Conservation (phyloP, 2,113 vertebrate genomes). For the Scomber colias region DNA sequence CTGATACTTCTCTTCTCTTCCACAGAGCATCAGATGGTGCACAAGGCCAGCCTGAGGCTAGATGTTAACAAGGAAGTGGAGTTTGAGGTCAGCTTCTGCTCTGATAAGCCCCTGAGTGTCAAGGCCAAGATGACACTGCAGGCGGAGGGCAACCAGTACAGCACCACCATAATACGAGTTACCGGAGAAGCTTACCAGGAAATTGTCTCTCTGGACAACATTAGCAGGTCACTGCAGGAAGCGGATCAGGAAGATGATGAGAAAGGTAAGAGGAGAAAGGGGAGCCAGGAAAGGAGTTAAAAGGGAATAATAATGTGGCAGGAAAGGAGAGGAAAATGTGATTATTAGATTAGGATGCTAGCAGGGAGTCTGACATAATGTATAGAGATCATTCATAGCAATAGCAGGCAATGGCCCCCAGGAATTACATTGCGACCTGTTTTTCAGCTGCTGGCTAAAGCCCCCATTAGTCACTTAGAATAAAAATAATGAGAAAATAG, state of each 20-base stretch:
- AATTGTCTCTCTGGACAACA: constrained; percentile 87
- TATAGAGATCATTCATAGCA: too few species aligned
- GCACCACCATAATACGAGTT: constrained; percentile 83
- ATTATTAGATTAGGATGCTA: too few species aligned
- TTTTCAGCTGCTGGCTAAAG: too few species aligned
- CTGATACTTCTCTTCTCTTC: background rate
- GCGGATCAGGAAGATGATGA: constrained; percentile 30
- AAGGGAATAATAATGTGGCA: background rate
- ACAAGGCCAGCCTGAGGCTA: constrained; percentile 80
- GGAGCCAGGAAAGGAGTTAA: background rate
- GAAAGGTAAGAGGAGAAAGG: constrained; percentile 43
- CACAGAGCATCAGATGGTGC: constrained; percentile 79
- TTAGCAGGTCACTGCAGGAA: constrained; percentile 68
- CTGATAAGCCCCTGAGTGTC: constrained; percentile 71
- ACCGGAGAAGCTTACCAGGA: constrained; percentile 88
- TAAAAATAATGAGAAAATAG: too few species aligned
- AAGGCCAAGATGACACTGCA: constrained; percentile 82
- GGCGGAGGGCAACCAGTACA: constrained; percentile 85
- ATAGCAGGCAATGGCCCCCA: too few species aligned
- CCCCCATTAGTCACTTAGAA: too few species aligned
- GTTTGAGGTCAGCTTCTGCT: constrained; percentile 87
- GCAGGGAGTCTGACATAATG: too few species aligned
- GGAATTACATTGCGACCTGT: too few species aligned
- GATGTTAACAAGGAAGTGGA: constrained; percentile 72
- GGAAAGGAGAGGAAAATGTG: background rate